Evolutionary conservation across 1,140 invertebrate species (phyloP).

Genomic region (Drosophila littoralis): DNA sequence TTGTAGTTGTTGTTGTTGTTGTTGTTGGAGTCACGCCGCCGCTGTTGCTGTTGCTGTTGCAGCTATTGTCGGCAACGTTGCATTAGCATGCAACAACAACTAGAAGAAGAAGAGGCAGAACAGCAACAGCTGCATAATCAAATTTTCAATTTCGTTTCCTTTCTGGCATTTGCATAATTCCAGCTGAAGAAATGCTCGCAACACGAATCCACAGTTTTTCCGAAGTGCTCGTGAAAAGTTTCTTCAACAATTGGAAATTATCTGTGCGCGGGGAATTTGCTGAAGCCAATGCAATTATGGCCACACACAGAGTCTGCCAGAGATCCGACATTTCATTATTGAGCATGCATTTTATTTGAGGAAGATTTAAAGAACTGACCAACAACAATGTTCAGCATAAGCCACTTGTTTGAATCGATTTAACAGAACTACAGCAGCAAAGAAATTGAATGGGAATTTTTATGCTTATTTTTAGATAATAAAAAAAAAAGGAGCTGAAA

Average conservation of each 20-base stretch:
- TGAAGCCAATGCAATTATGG: constrained; percentile 7
- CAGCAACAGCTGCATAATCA: constrained; percentile 48
- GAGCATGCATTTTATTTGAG: no score
- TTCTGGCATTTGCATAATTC: constrained; percentile 55
- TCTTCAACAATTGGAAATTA: background rate
- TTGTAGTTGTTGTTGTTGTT: constrained; percentile 21
- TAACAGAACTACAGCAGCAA: no score
- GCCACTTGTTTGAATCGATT: no score
- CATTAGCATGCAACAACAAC: constrained; percentile 47
- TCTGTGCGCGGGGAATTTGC: background rate
- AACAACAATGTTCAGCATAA: no score
- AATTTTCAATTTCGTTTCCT: constrained; percentile 56
- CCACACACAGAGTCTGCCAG: background rate
- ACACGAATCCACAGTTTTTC: background rate
- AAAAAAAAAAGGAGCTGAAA: no score
- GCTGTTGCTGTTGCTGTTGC: constrained; percentile 33
- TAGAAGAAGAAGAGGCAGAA: background rate
- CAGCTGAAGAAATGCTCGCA: constrained; percentile 6
- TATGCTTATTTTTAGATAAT: no score
- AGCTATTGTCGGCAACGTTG: constrained; percentile 50
- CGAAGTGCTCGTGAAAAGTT: constrained; percentile 5
- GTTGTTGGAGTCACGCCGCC: constrained; percentile 48
- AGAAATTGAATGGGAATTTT: no score
- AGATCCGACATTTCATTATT: no score
- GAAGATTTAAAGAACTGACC: no score